Conservation (phyloP, 2,888 invertebrate species). For the Brachycybe producta region DNA sequence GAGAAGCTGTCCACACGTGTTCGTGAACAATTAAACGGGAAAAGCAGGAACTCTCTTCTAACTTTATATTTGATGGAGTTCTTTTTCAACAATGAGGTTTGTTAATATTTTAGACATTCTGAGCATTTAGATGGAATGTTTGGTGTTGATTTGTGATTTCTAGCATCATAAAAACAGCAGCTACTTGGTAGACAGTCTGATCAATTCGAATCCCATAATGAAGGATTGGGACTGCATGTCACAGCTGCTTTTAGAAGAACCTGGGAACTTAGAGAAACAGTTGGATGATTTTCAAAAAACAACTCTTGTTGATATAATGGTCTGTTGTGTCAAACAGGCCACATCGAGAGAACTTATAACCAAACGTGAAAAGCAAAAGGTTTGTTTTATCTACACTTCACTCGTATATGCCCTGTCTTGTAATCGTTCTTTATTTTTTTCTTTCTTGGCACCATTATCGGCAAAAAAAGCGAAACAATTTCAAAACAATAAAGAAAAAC, state of each 20-base stretch:
- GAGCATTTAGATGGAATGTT: too few relatives aligned
- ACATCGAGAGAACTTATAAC: slow-evolving; percentile 92
- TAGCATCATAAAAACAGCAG: slow-evolving; percentile 89
- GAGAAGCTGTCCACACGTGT: slow-evolving; percentile 82
- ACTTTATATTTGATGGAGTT: slow-evolving; percentile 94
- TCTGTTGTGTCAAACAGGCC: slow-evolving; percentile 92
- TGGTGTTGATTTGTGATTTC: too few relatives aligned
- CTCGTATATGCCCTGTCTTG: neutral
- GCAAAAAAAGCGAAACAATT: slow-evolving; percentile 57
- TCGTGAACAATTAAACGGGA: slow-evolving; percentile 49
- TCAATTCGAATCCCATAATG: slow-evolving; percentile 97
- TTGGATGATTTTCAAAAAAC: slow-evolving; percentile 92
- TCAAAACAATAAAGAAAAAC: slow-evolving; percentile 76
- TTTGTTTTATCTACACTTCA: slow-evolving; percentile 25
- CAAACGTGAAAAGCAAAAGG: slow-evolving; percentile 77
- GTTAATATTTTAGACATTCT: too few relatives aligned
- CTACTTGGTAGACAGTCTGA: slow-evolving; percentile 93
- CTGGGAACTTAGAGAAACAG: slow-evolving; percentile 80
- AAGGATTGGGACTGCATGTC: slow-evolving; percentile 99
- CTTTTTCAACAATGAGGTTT: slow-evolving; percentile 91
- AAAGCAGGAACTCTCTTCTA: slow-evolving; percentile 80
- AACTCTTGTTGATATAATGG: slow-evolving; percentile 92
- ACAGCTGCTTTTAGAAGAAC: slow-evolving; percentile 85
- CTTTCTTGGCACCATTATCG: slow-evolving; percentile 32
- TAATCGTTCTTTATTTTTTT: neutral